Conservation (phyloP, 35 echinoderm and acorn worm genomes). For the Antedon bifida region DNA sequence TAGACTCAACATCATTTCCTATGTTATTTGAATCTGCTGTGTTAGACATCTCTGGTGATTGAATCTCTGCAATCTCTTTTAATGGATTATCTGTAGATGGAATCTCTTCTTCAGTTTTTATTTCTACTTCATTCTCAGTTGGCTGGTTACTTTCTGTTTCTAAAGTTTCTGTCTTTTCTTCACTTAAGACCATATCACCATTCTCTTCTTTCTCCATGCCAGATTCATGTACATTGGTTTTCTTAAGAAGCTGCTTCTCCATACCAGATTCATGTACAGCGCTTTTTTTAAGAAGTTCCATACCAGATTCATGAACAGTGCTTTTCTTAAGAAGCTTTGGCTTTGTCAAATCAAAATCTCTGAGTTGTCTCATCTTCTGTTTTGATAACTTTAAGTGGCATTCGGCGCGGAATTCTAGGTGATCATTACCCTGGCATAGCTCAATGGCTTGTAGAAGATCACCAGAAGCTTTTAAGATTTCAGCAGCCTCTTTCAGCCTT, state of each 20-base stretch:
- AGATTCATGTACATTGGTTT: not conserved
- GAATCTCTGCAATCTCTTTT: no score
- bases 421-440: not conserved
- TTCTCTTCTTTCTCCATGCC: no score
- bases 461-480: slow-evolving; percentile 20
- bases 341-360: not conserved
- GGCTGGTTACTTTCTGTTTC: no score
- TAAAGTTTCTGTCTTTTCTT: no score
- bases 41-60: no score
- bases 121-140: no score
- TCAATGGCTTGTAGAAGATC: not conserved
- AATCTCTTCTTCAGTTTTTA: no score
- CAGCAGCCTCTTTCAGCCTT: slow-evolving; percentile 18
- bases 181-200: no score
- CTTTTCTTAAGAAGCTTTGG: not conserved
- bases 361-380: not conserved
- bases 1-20: no score
- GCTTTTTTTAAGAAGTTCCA: not conserved
- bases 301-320: not conserved
- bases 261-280: not conserved
- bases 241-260: no score
- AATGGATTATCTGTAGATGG: no score
- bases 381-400: slow-evolving; percentile 14
- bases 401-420: slow-evolving; percentile 24
- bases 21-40: no score